A percentile compares a stretch with the other conserved stretches of the same genome.
These are phyloP conservation scores for Phylloscopus collybita DNA, from an alignment of 2,797 vertebrate species.

Conservation along the genomic window DNA sequence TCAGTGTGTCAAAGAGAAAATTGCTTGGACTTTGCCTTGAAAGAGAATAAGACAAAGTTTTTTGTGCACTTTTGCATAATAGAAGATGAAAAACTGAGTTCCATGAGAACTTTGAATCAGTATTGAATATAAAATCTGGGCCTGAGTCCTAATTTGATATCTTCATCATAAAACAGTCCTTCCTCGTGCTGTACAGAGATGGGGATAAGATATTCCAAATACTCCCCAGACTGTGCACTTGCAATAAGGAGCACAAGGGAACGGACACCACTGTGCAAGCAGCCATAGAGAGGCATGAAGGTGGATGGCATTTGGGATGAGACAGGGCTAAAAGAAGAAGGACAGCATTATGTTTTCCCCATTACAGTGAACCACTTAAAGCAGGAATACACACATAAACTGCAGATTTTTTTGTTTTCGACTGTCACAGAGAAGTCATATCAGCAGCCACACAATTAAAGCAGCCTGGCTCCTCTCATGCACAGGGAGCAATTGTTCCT, in stretches of 20 bases:
- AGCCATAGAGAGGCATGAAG: neutral
- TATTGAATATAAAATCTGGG: neutral
- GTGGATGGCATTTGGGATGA: neutral
- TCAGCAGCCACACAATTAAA: neutral
- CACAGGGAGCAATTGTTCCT: neutral
- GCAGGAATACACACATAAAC: neutral
- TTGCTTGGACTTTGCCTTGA: neutral
- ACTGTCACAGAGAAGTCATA: neutral
- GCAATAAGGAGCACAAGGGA: neutral
- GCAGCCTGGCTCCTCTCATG: neutral
- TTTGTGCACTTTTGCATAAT: neutral
- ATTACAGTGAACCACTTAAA: neutral
- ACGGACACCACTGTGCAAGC: rapidly evolving
- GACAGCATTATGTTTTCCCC: neutral
- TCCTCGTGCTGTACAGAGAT: neutral
- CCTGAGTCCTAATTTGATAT: neutral
- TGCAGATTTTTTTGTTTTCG: neutral
- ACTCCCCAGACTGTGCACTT: neutral
- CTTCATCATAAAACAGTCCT: neutral
- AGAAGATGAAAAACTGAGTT: neutral
- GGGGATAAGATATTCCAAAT: neutral
- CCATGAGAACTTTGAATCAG: neutral
- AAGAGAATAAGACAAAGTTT: neutral
- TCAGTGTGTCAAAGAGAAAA: neutral
- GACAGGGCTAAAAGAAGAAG: neutral